Evolutionary conservation across 2,888 invertebrate species (phyloP), one percentile per base, ranked within the genome.

Genomic region (Drepanosiphum platanoidis): DNA sequence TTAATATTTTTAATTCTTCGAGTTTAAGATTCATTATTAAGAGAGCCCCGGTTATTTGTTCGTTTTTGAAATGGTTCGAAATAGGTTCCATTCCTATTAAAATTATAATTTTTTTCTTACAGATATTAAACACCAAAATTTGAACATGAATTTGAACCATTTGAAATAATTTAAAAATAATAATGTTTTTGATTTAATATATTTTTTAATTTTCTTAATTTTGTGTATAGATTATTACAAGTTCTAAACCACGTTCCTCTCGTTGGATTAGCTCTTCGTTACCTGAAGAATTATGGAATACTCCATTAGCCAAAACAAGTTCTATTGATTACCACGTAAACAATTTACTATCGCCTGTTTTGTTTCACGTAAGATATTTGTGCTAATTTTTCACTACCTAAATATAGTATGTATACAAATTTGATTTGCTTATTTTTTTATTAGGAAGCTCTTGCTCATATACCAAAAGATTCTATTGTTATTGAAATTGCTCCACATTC

Each of bases 401-500:
- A 9, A 30, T 3, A 39, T 71, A 39, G 0, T 71, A 39, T 81
- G 11, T 1, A 15, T 22, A 32, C 1, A 36, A 27, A 27, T 61
- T 61, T 30, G 34, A 46, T 46, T 42, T 30, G 15, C 8, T 27
- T 46, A 0, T 18, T 32, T 27, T n/a, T n/a, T n/a, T n/a, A n/a
- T n/a, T 75, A 93, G 88, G 94, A 94, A 89, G 93, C 92, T 0
- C 90, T 93, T 77, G 89, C 90, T 71, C 93, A 94, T 89, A 92
- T 99, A 64, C 99, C 99, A 27, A 93, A 92, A 88, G 95, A 96
- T 89, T 97, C 98, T 8, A 92, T 98, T 87, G 92, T 95, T 87
- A 92, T 99, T 89, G 99, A 99, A 91, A 92, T 99, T 88, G 98
- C 98, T 18, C 98, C 99, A 27, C 98, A 98, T 90, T 95, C 96